Evolutionary conservation across 2,888 invertebrate species (phyloP), one percentile per base, ranked within the genome.

Genomic region (Gryllus longicercus): DNA sequence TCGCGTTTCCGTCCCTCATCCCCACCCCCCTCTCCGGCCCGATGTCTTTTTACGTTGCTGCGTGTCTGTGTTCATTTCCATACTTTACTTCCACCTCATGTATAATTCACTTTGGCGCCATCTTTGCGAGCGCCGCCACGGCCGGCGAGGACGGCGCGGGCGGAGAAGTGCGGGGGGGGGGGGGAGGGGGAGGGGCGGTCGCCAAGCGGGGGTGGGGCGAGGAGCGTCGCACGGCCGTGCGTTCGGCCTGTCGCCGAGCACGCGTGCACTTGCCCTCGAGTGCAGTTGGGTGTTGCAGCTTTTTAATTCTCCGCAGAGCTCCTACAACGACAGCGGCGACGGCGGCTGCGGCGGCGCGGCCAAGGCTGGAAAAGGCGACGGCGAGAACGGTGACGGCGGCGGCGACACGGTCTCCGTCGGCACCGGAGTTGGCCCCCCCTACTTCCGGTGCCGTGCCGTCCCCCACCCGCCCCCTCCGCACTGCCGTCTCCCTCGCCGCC

Each of bases 21-120:
- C 74, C 78, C 23, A n/a, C 25, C 77, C 38, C 25, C 49, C 77
- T n/a, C 49, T 18, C 51, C 23, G 38, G 23, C 80, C 50, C 50
- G 25, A 25, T 50, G 77, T 51, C 75, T 51, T 51, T 74, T 75
- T 75, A 51, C 49, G 50, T 78, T 76, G 83, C 82, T 81, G 84
- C 82, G 83, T 84, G 85, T 85, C 85, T 84, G 84, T 83, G 83
- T 84, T 85, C 84, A 86, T 86, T 86, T 86, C 85, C 86, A 86
- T 86, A 86, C 85, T 85, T 86, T 85, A 85, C 76, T 86, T 85
- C 86, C 84, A 83, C 82, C 85, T 86, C 86, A 86, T 86, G 86
- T 86, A 85, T 86, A 86, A 86, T 86, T 86, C 86, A 86, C 86
- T 85, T 84, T 84, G 84, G 83, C 85, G 84, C 82, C 83, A 84